Evolutionary conservation across 2,113 vertebrate species (phyloP).

Genomic region (Anguilla rostrata): DNA sequence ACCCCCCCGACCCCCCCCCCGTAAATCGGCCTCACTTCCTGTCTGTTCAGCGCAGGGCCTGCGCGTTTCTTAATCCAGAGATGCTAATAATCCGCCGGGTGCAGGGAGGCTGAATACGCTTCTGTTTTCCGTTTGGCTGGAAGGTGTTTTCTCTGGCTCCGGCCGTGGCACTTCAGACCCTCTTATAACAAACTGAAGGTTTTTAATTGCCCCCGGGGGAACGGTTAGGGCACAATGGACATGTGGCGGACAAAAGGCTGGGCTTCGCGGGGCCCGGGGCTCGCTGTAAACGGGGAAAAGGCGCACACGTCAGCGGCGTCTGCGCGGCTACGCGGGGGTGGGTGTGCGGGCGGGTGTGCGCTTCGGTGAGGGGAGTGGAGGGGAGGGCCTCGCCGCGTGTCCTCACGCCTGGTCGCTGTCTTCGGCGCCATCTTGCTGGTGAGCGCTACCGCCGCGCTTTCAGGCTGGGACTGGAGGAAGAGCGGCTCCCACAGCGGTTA

Average conservation of each 20-base stretch:
- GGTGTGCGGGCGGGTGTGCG: too few species aligned
- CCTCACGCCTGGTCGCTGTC: slow-evolving; percentile 42
- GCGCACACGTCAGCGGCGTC: slow-evolving; percentile 78
- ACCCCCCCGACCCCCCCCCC: slow-evolving; percentile 54
- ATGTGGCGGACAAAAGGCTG: slow-evolving; percentile 91
- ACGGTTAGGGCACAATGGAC: slow-evolving; percentile 88
- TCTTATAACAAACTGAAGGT: slow-evolving; percentile 96
- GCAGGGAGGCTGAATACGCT: slow-evolving; percentile 81
- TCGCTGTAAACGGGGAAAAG: slow-evolving; percentile 76
- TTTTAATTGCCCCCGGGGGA: slow-evolving; percentile 88
- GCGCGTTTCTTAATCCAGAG: slow-evolving; percentile 82
- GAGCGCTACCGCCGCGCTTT: neutral
- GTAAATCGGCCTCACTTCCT: slow-evolving; percentile 76
- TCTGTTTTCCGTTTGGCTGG: slow-evolving; percentile 92
- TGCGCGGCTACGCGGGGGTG: slow-evolving; percentile 56
- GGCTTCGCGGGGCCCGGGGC: slow-evolving; percentile 78
- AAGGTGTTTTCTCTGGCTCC: slow-evolving; percentile 93
- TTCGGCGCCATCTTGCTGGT: slow-evolving; percentile 32
- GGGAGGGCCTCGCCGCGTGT: too few species aligned
- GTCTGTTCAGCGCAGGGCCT: slow-evolving; percentile 76
- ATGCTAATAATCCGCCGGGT: slow-evolving; percentile 79
- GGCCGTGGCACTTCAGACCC: slow-evolving; percentile 86
- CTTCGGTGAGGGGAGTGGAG: slow-evolving; percentile 32
- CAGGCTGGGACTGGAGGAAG: neutral
- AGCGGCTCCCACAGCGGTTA: neutral